These are phyloP conservation scores for Myrmophylax atrothorax DNA, from an alignment of 2,113 vertebrate species.

Conservation along the genomic window DNA sequence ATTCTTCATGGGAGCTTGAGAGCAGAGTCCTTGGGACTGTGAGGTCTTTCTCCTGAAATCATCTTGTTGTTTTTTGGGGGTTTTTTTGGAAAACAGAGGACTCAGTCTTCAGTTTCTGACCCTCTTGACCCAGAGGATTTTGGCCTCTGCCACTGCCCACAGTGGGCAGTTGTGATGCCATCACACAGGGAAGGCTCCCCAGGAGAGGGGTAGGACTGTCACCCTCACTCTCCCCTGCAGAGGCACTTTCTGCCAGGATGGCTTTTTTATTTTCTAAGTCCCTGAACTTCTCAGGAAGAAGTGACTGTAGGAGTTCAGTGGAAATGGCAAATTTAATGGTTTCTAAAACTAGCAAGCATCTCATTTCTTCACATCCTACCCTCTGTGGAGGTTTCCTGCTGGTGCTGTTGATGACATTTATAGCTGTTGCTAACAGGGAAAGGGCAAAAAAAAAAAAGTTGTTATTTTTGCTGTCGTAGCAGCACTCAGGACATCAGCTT, in stretches of 20 bases:
- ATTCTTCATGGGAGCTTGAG: neutral
- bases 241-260: neutral
- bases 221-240: neutral
- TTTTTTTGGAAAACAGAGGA: neutral
- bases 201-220: neutral
- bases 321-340: conserved; percentile 64
- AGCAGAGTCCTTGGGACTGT: neutral
- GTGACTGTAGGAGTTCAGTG: conserved; percentile 52
- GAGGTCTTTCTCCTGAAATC: neutral
- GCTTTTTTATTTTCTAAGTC: neutral
- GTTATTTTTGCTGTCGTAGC: conserved; percentile 38
- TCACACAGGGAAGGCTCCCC: neutral
- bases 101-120: neutral
- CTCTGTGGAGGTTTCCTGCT: conserved; percentile 61
- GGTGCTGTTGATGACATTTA: conserved; percentile 60
- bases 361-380: conserved; percentile 61
- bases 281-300: conserved; percentile 27
- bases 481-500: neutral
- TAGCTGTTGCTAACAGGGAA: conserved; percentile 59
- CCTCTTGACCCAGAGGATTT: conserved; percentile 9
- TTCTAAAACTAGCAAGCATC: conserved; percentile 59
- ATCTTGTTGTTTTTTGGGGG: neutral
- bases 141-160: neutral
- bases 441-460: neutral
- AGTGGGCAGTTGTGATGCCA: neutral